A percentile compares a stretch with the other conserved stretches of the same genome.
Evolutionary conservation across 2,888 invertebrate genomes (phyloP).

Genomic region (Agrochola litura): DNA sequence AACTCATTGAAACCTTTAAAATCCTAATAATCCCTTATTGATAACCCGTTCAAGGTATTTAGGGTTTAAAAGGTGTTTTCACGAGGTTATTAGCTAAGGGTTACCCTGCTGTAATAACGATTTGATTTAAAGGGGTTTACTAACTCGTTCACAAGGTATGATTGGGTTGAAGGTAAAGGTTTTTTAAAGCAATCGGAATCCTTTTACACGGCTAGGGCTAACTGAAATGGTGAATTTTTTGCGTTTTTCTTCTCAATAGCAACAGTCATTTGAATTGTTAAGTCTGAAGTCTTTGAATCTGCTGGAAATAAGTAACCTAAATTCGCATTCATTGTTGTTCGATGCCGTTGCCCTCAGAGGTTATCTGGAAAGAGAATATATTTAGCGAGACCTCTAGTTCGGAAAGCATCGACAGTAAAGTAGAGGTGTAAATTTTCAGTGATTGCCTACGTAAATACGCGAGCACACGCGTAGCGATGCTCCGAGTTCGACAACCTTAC

Average conservation of each 20-base stretch:
- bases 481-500: conserved; percentile 80
- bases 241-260: conserved; percentile 37
- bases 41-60: background rate
- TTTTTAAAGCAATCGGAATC: background rate
- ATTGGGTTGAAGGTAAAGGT: background rate
- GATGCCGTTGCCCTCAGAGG: conserved; percentile 80
- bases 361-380: conserved; percentile 79
- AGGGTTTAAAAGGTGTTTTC: background rate
- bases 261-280: conserved; percentile 76
- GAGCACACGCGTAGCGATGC: conserved; percentile 74
- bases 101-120: too few relatives aligned
- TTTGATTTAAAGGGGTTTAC: background rate
- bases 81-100: background rate
- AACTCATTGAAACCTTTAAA: background rate
- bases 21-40: background rate
- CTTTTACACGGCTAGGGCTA: background rate
- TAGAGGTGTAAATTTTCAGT: conserved; percentile 84
- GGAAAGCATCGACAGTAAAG: conserved; percentile 75
- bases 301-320: conserved; percentile 81
- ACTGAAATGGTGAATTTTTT: conserved; percentile 18
- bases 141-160: background rate
- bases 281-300: conserved; percentile 73
- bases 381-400: conserved; percentile 80
- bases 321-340: conserved; percentile 78
- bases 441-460: conserved; percentile 83